Conservation (phyloP, 1,140 invertebrate genomes). For the Plodia interpunctella region DNA sequence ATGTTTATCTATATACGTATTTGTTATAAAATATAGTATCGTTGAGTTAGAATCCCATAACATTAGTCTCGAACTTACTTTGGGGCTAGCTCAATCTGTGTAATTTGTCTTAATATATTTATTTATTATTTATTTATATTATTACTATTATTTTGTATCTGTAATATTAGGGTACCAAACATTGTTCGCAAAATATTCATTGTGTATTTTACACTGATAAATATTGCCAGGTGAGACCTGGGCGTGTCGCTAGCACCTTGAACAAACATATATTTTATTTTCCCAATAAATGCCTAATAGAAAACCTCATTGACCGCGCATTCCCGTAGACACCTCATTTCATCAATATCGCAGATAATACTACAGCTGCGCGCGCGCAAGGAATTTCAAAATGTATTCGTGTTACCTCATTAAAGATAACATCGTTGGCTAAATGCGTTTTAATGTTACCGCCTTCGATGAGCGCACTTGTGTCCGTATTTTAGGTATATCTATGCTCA, state of each 20-base stretch:
- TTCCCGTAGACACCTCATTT: conserved; percentile 3
- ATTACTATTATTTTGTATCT: too few relatives aligned
- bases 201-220: background rate
- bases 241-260: conserved; percentile 1
- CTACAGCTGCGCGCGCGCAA: background rate
- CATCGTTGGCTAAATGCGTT: conserved; percentile 8
- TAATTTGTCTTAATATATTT: too few relatives aligned
- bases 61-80: too few relatives aligned
- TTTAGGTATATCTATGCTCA: too few relatives aligned
- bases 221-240: background rate
- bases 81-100: too few relatives aligned
- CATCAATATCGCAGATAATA: background rate
- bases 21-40: too few relatives aligned
- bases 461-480: background rate
- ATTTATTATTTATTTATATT: too few relatives aligned
- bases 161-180: too few relatives aligned
- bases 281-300: background rate
- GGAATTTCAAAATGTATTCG: background rate
- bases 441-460: background rate
- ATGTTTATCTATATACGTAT: too few relatives aligned
- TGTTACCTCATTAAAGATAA: conserved; percentile 9
- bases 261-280: background rate
- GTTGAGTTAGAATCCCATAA: too few relatives aligned
- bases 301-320: background rate
- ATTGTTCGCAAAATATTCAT: too few relatives aligned